Conservation (phyloP, 2,888 invertebrate genomes). For the Euproctis similis region DNA sequence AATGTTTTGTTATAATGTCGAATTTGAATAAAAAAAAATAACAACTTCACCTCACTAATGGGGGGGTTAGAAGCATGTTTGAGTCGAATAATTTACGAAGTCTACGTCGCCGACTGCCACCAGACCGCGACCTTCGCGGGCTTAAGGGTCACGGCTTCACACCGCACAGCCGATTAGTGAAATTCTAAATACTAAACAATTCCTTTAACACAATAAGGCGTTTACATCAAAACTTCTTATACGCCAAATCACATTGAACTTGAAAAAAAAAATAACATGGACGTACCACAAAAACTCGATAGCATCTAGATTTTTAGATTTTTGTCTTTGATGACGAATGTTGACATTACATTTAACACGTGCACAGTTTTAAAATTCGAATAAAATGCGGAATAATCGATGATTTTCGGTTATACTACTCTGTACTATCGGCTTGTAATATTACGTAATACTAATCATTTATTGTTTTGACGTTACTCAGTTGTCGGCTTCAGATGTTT, state of each 20-base stretch:
- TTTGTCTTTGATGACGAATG: conserved; percentile 5
- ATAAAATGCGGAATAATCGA: too few relatives aligned
- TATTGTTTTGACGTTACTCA: too few relatives aligned
- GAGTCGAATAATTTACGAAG: conserved; percentile 18
- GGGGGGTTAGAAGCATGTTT: conserved; percentile 11
- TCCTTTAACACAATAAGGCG: conserved; percentile 39
- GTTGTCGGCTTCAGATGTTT: too few relatives aligned
- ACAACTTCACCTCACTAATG: too few relatives aligned
- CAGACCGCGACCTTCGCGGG: conserved; percentile 43
- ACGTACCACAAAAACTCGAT: conserved; percentile 20
- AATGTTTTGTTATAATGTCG: too few relatives aligned
- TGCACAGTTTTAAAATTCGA: conserved; percentile 5
- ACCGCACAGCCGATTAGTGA: conserved; percentile 43
- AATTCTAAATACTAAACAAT: conserved; percentile 31
- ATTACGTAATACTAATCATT: too few relatives aligned
- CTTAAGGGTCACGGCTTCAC: conserved; percentile 45
- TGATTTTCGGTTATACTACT: too few relatives aligned
- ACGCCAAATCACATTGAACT: conserved; percentile 31
- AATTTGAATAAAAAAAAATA: too few relatives aligned
- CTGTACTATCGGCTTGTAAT: too few relatives aligned
- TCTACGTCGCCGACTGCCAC: conserved; percentile 52
- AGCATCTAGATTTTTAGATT: conserved; percentile 8
- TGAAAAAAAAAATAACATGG: conserved; percentile 26
- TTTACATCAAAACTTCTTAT: conserved; percentile 28
- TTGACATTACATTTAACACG: conserved; percentile 16